Base-by-base conservation (phyloP, 2,888 invertebrate genomes). In the Sepioteuthis lessoniana region DNA sequence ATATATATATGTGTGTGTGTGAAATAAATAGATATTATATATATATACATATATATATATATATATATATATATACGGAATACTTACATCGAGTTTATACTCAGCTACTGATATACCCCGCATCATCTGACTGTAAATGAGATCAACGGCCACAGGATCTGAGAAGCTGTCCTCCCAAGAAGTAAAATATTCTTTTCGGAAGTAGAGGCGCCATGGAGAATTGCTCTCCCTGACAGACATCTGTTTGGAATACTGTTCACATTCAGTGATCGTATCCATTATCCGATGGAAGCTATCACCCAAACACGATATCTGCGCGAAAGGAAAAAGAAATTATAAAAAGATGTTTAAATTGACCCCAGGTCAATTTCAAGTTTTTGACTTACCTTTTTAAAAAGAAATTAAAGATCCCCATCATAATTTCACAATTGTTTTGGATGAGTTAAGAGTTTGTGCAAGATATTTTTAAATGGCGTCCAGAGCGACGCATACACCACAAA, bases 251-350 rank as follows among this genome's bases (percentile, higher is more conserved):
- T 96, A 95, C 90, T 96, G 96, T 94, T 96, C 96, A 94, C 96
- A 96, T 95, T 96, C 96, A 0, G 96, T 95, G 21, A 96, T 95
- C 42, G 96, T 96, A 94, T 96, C 96, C 96, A 96, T 95, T 16
- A 96, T 95, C 31, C 96, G 94, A 92, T 96, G 96, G 21, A 95
- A 94, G 19, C 96, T 96, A 95, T 96, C 96, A 38, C 96, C 96
- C 0, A 96, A 95, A 94, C 96, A 96, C 0, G 96, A 96, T 93
- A 96, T 96, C 96, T 96, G 94, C 25, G 91, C 37, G 37, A 55
- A 21, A 37, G 10, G 35, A 55, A 93, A 60, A 31, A 42, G 7
- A 42, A 42, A 42, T 5, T 3, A 42, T 5, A 42, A 31, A 76
- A 35, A 93, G 19, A 42, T 42, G 31, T 10, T 42, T 8, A 92